phyloP scores from a whole-genome alignment of 2,888 invertebrate genomes.

The Stratiomys singularior region DNA sequence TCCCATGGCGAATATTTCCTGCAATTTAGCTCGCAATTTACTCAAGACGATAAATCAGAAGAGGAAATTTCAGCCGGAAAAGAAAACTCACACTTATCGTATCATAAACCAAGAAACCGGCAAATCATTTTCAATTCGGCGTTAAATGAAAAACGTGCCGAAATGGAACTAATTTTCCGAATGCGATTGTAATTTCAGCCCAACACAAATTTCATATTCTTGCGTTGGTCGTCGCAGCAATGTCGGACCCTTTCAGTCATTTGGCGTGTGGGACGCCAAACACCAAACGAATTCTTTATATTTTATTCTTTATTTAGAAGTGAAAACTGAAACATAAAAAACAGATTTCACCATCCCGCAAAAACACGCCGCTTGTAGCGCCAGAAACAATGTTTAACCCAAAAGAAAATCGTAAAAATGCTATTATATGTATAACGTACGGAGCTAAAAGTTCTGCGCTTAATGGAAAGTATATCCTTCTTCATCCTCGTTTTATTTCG shows the following conservation, averaged over 20 bases:
- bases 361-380: not conserved
- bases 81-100: not conserved
- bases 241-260: not conserved
- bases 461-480: slow-evolving; percentile 18
- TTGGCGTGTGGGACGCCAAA: not conserved
- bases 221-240: not conserved
- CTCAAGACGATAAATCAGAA: slow-evolving; percentile 32
- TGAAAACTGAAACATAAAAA: slow-evolving; percentile 41
- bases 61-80: not conserved
- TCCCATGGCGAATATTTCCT: not conserved
- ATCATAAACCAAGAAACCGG: slow-evolving; percentile 4
- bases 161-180: slow-evolving; percentile 34
- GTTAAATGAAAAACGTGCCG: slow-evolving; percentile 39
- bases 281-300: not conserved
- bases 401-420: slow-evolving; percentile 43
- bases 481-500: slow-evolving; percentile 18
- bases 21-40: slow-evolving; percentile 12
- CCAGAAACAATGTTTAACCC: slow-evolving; percentile 7
- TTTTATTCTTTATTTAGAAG: slow-evolving; percentile 24
- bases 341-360: slow-evolving; percentile 25
- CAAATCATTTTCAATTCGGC: slow-evolving; percentile 10
- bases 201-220: slow-evolving; percentile 4
- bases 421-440: slow-evolving; percentile 14
- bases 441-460: slow-evolving; percentile 1
- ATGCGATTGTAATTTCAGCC: slow-evolving; percentile 22